Percentiles rank a stretch among this genome's conserved stretches.
Evolutionary conservation across 2,797 vertebrate species (phyloP).

Genomic region (Mormyrus hasselquistii): DNA sequence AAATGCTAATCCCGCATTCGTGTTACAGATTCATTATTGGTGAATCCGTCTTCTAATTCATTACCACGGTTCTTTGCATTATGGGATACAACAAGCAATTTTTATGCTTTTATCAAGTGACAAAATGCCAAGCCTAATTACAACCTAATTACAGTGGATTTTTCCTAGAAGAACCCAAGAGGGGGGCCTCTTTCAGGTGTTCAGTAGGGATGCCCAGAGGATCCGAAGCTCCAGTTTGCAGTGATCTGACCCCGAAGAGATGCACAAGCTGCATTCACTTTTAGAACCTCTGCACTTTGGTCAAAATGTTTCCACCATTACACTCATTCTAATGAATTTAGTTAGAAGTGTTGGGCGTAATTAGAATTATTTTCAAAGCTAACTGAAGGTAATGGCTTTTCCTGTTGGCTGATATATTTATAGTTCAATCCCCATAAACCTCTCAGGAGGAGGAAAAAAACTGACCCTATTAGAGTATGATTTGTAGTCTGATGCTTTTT

Average conservation of each 20-base stretch:
- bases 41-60: neutral
- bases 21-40: neutral
- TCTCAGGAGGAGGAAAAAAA: neutral
- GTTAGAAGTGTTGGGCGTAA: neutral
- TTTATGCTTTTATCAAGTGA: neutral
- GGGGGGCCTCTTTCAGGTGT: neutral
- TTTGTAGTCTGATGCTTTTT: neutral
- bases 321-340: neutral
- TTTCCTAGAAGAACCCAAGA: neutral
- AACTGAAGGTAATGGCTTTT: neutral
- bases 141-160: neutral
- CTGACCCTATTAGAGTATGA: constrained; percentile 16
- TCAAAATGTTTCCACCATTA: neutral
- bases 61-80: neutral
- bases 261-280: neutral
- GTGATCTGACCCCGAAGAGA: neutral
- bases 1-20: neutral
- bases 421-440: neutral
- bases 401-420: neutral
- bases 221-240: neutral
- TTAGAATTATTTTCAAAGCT: neutral
- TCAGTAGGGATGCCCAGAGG: neutral
- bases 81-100: neutral
- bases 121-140: neutral
- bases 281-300: neutral